A percentile compares a stretch with the other conserved stretches of the same genome.
phyloP scores from a whole-genome alignment of 2,113 vertebrate species.

The Passerina amoena region DNA sequence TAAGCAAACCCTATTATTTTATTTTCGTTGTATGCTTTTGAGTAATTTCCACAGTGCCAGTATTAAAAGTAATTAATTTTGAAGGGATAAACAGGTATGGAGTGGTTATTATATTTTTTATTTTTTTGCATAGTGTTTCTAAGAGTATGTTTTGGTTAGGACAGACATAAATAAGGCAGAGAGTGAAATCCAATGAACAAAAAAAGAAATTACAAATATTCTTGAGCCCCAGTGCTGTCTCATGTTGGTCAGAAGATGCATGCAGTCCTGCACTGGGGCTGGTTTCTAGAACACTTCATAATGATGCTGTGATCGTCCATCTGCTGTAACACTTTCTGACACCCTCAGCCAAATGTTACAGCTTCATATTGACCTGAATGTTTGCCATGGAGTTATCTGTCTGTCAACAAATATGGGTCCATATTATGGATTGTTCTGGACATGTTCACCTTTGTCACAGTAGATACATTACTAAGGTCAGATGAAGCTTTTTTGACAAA shows the following conservation, averaged over 20 bases:
- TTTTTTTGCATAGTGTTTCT: background rate
- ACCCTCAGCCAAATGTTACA: background rate
- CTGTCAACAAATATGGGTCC: background rate
- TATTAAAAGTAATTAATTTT: background rate
- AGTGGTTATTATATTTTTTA: background rate
- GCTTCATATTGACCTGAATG: slow-evolving; percentile 25
- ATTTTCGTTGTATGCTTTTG: background rate
- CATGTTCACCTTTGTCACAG: background rate
- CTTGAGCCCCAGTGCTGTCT: background rate
- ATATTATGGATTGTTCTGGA: slow-evolving; percentile 11
- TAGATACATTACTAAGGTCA: background rate
- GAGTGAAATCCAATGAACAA: background rate
- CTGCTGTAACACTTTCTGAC: slow-evolving; percentile 59
- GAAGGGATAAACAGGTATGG: background rate
- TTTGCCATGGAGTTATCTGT: background rate
- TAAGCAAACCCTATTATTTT: background rate
- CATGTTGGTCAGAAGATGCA: background rate
- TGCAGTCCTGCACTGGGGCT: slow-evolving; percentile 3
- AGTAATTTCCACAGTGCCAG: background rate
- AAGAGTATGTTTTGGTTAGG: background rate
- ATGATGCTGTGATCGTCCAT: slow-evolving; percentile 35
- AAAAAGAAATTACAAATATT: background rate
- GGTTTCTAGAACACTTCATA: slow-evolving; percentile 31
- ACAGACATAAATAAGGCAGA: background rate
- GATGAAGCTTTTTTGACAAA: background rate